Conservation (phyloP, 2,113 vertebrate species). For the Tetrao urogallus region DNA sequence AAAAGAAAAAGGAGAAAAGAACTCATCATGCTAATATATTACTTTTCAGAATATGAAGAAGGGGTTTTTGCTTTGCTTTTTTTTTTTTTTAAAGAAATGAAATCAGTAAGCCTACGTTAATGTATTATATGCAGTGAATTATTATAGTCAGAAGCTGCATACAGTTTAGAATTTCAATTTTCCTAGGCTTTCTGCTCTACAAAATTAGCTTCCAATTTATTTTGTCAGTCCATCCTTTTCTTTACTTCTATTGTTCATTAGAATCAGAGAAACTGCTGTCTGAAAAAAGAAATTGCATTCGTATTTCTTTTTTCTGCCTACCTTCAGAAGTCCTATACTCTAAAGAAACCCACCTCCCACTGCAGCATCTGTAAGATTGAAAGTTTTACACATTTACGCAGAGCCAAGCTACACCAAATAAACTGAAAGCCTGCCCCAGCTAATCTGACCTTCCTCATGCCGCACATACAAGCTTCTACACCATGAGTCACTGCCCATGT, state of each 20-base stretch:
- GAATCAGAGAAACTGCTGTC: not conserved
- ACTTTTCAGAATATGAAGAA: not conserved
- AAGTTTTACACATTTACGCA: not conserved
- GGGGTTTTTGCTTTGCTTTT: not conserved
- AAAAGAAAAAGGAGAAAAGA: not conserved
- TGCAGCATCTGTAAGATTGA: not conserved
- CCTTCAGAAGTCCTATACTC: not conserved
- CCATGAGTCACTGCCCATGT: not conserved
- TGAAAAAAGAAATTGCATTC: not conserved
- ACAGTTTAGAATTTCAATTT: constrained; percentile 51
- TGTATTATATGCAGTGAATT: constrained; percentile 32
- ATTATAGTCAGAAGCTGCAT: constrained; percentile 43
- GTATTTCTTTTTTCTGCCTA: not conserved
- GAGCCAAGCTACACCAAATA: not conserved
- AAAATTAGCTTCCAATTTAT: constrained; percentile 64
- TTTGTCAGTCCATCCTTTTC: constrained; percentile 50
- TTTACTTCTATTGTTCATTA: constrained; percentile 24
- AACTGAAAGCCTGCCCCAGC: not conserved
- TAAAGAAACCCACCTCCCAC: not conserved
- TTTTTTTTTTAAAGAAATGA: constrained; percentile 22
- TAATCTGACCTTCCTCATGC: not conserved
- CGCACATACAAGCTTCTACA: not conserved
- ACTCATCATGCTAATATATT: not conserved
- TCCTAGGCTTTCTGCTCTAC: constrained; percentile 51
- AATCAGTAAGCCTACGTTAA: constrained; percentile 29